Percentiles rank a stretch among this genome's conserved stretches.
These are phyloP conservation scores for Mythimna vitellina DNA, from an alignment of 2,888 invertebrate genomes.

Conservation along the genomic window DNA sequence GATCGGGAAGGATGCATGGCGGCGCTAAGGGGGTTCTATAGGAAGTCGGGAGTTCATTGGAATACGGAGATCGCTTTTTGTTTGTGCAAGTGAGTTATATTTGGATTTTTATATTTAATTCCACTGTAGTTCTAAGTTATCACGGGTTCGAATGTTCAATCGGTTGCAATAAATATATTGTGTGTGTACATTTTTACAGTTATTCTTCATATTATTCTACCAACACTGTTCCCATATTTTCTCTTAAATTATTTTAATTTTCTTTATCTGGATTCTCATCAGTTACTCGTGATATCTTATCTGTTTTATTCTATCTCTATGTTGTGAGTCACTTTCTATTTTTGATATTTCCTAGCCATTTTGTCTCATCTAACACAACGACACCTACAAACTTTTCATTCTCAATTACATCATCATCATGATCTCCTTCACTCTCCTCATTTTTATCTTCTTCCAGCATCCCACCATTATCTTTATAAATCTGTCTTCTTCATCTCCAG, in stretches of 20 bases:
- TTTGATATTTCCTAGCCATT: not conserved
- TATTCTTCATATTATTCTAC: not conserved
- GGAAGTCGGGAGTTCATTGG: constrained; percentile 94
- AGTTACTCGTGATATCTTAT: no score
- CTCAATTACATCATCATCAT: not conserved
- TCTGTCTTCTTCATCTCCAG: constrained; percentile 82
- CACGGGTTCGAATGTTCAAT: not conserved
- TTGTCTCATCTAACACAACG: not conserved
- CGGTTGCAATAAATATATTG: not conserved
- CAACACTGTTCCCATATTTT: not conserved
- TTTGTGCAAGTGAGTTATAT: constrained; percentile 95
- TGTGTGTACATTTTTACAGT: not conserved
- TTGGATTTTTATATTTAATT: not conserved
- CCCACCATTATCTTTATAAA: not conserved
- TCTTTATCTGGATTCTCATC: no score
- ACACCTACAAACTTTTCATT: not conserved
- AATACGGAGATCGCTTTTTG: constrained; percentile 98
- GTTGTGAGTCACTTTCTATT: not conserved
- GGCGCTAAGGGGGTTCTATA: constrained; percentile 96
- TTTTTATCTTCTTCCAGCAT: not conserved
- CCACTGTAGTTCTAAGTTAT: not conserved
- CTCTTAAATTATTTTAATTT: no score
- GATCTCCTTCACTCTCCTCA: not conserved
- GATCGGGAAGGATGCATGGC: constrained; percentile 97
- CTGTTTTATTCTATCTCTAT: no score